Percentiles rank a stretch among this genome's conserved stretches.
phyloP scores from a whole-genome alignment of 2,888 invertebrate genomes.

The Boloria euphrosyne region DNA sequence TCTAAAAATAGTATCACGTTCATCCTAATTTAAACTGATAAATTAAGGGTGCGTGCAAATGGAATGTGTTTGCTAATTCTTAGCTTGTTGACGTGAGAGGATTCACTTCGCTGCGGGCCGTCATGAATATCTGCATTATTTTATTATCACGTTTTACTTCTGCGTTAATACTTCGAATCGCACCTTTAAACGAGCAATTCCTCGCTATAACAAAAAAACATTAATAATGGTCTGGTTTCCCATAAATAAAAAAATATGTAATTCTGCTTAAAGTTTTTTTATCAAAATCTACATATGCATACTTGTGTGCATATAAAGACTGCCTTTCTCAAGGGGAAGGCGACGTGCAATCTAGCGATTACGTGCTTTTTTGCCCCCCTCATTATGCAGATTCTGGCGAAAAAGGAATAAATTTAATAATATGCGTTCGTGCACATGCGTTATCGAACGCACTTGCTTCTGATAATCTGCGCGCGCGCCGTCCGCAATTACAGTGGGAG shows the following conservation, averaged over 20 bases:
- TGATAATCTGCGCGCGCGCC: slow-evolving; percentile 78
- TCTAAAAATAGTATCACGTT: slow-evolving; percentile 8
- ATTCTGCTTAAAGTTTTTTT: slow-evolving; percentile 61
- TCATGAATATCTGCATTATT: slow-evolving; percentile 52
- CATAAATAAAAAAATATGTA: slow-evolving; percentile 29
- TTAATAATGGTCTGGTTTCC: slow-evolving; percentile 54
- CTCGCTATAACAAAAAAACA: slow-evolving; percentile 64
- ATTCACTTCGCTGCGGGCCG: slow-evolving; percentile 54
- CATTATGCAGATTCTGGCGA: slow-evolving; percentile 81
- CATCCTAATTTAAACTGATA: slow-evolving; percentile 26
- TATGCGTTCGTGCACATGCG: slow-evolving; percentile 79
- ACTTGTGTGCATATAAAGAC: slow-evolving; percentile 62
- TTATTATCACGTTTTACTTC: slow-evolving; percentile 44
- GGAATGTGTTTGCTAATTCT: slow-evolving; percentile 39
- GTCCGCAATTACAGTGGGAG: slow-evolving; percentile 67
- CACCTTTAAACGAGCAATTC: slow-evolving; percentile 50
- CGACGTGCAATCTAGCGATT: slow-evolving; percentile 78
- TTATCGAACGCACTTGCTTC: slow-evolving; percentile 81
- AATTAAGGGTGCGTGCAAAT: slow-evolving; percentile 40
- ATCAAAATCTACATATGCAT: slow-evolving; percentile 60
- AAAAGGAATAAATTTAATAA: slow-evolving; percentile 82
- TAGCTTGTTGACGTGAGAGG: slow-evolving; percentile 49
- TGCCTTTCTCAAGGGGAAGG: slow-evolving; percentile 73
- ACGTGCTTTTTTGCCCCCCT: slow-evolving; percentile 75
- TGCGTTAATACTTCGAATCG: slow-evolving; percentile 39